A percentile compares a stretch with the other conserved stretches of the same genome.
phyloP scores from a whole-genome alignment of 2,113 vertebrate species.

The Neotoma lepida region DNA sequence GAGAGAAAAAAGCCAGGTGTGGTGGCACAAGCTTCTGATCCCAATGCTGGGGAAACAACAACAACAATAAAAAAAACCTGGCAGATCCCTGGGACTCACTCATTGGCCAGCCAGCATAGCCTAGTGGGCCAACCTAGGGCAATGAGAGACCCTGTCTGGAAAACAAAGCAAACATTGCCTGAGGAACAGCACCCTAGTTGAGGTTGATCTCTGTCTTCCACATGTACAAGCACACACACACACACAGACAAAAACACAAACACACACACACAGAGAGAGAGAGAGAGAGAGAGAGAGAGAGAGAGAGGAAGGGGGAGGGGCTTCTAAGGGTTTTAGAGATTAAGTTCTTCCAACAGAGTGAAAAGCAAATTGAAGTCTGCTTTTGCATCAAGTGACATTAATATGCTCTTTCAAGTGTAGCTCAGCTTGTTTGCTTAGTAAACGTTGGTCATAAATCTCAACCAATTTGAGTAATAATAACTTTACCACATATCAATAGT shows the following conservation, averaged over 20 bases:
- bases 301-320: too few relatives aligned
- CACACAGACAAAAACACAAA: neutral
- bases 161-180: neutral
- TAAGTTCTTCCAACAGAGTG: neutral
- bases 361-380: neutral
- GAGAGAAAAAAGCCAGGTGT: neutral
- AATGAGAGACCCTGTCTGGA: neutral
- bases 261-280: neutral
- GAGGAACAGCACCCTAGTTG: neutral
- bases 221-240: neutral
- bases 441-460: neutral
- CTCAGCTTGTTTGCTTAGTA: slow-evolving; percentile 1
- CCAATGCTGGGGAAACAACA: neutral
- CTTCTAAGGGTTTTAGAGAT: neutral
- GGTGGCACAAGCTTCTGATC: neutral
- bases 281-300: too few relatives aligned
- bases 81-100: neutral
- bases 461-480: neutral
- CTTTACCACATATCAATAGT: neutral
- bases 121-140: neutral
- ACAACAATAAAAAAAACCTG: neutral
- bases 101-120: neutral
- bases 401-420: neutral
- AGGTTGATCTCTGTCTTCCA: neutral
- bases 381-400: neutral